Evolutionary conservation across 2,888 invertebrate species (phyloP).

Genomic region (Brenthis ino): DNA sequence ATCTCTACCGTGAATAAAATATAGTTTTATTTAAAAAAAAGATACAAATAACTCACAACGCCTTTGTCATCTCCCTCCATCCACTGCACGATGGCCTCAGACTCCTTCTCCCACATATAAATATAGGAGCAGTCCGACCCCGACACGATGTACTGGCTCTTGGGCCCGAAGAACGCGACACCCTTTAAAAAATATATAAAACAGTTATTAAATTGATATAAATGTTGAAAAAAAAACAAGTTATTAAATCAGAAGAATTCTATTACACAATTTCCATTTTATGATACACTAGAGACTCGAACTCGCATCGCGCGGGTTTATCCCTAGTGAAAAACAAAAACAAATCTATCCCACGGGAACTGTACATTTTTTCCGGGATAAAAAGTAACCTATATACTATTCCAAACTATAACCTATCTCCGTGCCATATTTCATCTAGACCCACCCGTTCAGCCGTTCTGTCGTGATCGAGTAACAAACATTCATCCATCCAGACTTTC

Average conservation of each 20-base stretch:
- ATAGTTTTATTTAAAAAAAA: not conserved
- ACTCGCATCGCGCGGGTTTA: no score
- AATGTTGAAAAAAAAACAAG: not conserved
- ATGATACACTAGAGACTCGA: no score
- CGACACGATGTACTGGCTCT: slow-evolving; percentile 94
- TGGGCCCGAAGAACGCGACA: slow-evolving; percentile 96
- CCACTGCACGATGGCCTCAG: slow-evolving; percentile 94
- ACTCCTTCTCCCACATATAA: slow-evolving; percentile 94
- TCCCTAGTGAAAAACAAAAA: no score
- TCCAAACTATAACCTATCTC: no score
- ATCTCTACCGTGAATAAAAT: not conserved
- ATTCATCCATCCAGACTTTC: no score
- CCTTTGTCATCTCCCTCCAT: slow-evolving; percentile 91
- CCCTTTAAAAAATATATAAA: slow-evolving; percentile 67
- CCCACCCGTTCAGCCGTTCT: no score
- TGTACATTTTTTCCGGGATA: no score
- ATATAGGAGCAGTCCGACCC: slow-evolving; percentile 96
- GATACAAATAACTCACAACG: slow-evolving; percentile 84
- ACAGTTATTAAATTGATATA: not conserved
- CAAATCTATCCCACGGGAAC: no score
- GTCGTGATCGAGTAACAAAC: no score
- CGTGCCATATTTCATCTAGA: no score
- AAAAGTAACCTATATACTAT: no score
- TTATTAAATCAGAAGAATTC: not conserved
- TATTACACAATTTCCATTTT: no score